Evolutionary conservation across 1,140 invertebrate species (phyloP).

Genomic region (Rhyacophila brunnea): DNA sequence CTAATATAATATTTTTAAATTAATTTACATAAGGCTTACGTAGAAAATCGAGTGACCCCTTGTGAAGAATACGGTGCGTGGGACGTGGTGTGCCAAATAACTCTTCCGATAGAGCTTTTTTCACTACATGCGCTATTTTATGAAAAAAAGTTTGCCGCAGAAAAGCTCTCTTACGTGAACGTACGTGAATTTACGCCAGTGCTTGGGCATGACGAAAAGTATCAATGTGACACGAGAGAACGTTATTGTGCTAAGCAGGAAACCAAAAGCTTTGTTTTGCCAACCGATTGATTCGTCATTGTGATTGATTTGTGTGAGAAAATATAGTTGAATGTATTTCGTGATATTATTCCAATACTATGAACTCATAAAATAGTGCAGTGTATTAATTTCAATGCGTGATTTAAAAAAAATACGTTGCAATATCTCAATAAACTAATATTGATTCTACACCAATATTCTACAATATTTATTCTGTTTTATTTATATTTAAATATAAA

Average conservation of each 20-base stretch:
- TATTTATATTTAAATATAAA: background rate
- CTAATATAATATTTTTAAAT: conserved; percentile 3
- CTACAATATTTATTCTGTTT: background rate
- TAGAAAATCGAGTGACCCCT: conserved; percentile 26
- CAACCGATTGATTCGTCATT: background rate
- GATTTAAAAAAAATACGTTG: too few relatives aligned
- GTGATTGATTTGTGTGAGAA: background rate
- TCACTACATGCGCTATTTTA: conserved; percentile 29
- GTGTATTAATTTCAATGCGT: too few relatives aligned
- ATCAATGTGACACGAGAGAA: background rate
- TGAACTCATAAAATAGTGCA: too few relatives aligned
- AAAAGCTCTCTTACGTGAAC: conserved; percentile 29
- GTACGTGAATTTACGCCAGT: conserved; percentile 16
- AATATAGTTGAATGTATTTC: background rate
- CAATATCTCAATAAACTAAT: background rate
- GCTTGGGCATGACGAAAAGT: background rate
- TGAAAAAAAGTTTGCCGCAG: conserved; percentile 18
- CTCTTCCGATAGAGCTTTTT: conserved; percentile 35
- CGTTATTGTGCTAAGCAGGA: conserved; percentile 4
- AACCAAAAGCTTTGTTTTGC: conserved; percentile 14
- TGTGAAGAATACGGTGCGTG: conserved; percentile 25
- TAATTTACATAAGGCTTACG: conserved; percentile 28
- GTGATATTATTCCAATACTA: too few relatives aligned
- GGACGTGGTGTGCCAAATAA: conserved; percentile 32
- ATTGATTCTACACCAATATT: background rate